phyloP scores from a whole-genome alignment of 2,113 vertebrate species.

The western clawed frog (Xenopus tropicalis) region DNA sequence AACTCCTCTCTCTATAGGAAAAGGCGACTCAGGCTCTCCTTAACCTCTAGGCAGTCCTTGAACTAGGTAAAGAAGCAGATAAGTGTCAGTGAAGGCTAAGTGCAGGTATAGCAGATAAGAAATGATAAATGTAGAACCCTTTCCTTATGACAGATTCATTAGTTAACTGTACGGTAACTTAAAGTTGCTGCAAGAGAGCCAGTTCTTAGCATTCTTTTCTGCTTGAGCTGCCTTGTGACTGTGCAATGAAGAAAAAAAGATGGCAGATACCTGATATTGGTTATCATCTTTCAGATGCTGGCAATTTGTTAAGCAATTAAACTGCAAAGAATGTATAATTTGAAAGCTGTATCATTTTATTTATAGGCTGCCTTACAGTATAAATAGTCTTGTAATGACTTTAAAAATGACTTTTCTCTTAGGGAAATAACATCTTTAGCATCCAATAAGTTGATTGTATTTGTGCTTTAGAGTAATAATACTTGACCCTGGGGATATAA shows the following conservation, averaged over 20 bases:
- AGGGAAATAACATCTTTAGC: no score
- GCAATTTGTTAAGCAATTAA: no score
- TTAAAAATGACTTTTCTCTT: no score
- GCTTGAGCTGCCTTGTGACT: constrained; percentile 33
- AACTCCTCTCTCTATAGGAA: rapidly evolving
- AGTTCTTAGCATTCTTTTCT: constrained; percentile 35
- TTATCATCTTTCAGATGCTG: background rate
- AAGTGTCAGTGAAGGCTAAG: constrained; percentile 25
- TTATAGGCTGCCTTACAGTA: no score
- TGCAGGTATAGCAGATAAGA: constrained; percentile 52
- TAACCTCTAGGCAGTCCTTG: constrained; percentile 48
- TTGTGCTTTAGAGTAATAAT: no score
- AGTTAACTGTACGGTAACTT: constrained; percentile 47
- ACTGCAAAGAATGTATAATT: no score
- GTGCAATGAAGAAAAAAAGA: background rate
- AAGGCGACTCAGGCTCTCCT: background rate
- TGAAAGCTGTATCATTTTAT: no score
- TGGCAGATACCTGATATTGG: background rate
- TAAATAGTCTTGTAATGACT: no score
- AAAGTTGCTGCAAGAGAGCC: constrained; percentile 33
- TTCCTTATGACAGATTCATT: constrained; percentile 51
- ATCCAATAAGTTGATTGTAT: no score
- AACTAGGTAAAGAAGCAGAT: constrained; percentile 37
- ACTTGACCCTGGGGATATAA: no score
- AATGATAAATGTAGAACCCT: constrained; percentile 53